phyloP scores from a whole-genome alignment of 1,140 invertebrate species.

The Brachionus sp. region DNA sequence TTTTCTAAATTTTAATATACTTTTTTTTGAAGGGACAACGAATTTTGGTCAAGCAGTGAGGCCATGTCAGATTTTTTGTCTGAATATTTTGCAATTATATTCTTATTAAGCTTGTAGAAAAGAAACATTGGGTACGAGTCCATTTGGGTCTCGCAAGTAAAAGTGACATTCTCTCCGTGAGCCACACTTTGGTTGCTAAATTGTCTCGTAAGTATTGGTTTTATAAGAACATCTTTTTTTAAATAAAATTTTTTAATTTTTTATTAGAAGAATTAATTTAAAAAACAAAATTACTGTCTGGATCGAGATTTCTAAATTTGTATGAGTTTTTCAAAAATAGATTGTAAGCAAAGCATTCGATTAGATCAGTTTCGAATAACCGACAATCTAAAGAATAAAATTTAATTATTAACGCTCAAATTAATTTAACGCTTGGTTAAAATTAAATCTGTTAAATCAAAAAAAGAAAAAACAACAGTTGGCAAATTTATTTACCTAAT shows the following conservation, averaged over 20 bases:
- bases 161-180: constrained; percentile 15
- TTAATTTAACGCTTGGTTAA: background rate
- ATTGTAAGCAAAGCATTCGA: constrained; percentile 45
- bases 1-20: background rate
- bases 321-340: constrained; percentile 2
- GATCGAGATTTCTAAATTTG: constrained; percentile 1
- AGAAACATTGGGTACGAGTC: constrained; percentile 28
- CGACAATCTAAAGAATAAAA: constrained; percentile 15
- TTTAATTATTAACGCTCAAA: constrained; percentile 2
- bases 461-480: background rate
- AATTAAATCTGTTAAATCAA: background rate
- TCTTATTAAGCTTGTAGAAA: constrained; percentile 8
- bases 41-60: background rate
- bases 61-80: background rate
- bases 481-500: constrained; percentile 22
- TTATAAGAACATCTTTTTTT: background rate
- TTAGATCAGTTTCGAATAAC: constrained; percentile 28
- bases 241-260: background rate
- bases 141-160: constrained; percentile 42
- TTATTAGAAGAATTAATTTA: background rate
- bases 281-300: background rate
- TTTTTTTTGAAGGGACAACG: constrained; percentile 11
- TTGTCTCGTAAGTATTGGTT: constrained; percentile 32
- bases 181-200: constrained; percentile 6
- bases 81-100: background rate